Conservation (phyloP, 2,113 vertebrate genomes). For the Cygnus buccinator region DNA sequence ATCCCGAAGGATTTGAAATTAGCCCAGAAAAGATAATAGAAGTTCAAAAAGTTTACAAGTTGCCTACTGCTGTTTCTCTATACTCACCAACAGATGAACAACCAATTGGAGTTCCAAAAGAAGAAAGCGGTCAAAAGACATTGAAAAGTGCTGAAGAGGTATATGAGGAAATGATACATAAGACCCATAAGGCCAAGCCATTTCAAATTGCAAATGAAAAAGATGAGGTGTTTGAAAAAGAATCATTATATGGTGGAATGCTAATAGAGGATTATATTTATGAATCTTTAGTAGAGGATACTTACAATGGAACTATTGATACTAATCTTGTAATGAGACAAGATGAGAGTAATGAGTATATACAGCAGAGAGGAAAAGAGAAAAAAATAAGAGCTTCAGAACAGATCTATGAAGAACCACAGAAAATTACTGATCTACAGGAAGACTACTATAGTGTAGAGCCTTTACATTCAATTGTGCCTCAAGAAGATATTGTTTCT, state of each 20-base stretch:
- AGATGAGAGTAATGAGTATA: conserved; percentile 76
- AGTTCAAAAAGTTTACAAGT: conserved; percentile 90
- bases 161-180: conserved; percentile 94
- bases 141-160: conserved; percentile 92
- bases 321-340: conserved; percentile 67
- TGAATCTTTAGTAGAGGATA: conserved; percentile 91
- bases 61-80: conserved; percentile 88
- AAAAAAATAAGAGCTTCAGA: conserved; percentile 85
- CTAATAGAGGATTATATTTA: conserved; percentile 98
- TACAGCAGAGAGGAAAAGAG: conserved; percentile 75
- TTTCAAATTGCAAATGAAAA: conserved; percentile 84
- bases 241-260: conserved; percentile 96
- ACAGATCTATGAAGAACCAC: conserved; percentile 88
- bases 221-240: conserved; percentile 89
- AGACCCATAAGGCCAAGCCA: conserved; percentile 82
- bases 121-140: conserved; percentile 73
- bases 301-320: conserved; percentile 77
- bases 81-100: conserved; percentile 85
- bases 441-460: conserved; percentile 85
- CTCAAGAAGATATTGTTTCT: conserved; percentile 82
- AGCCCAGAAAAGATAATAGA: conserved; percentile 91
- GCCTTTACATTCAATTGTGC: conserved; percentile 77
- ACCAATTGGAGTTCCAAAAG: conserved; percentile 51
- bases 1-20: conserved; percentile 93
- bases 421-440: conserved; percentile 84